Base-by-base conservation (phyloP, 2,113 vertebrate species). In the Eptatretus burgeri region DNA sequence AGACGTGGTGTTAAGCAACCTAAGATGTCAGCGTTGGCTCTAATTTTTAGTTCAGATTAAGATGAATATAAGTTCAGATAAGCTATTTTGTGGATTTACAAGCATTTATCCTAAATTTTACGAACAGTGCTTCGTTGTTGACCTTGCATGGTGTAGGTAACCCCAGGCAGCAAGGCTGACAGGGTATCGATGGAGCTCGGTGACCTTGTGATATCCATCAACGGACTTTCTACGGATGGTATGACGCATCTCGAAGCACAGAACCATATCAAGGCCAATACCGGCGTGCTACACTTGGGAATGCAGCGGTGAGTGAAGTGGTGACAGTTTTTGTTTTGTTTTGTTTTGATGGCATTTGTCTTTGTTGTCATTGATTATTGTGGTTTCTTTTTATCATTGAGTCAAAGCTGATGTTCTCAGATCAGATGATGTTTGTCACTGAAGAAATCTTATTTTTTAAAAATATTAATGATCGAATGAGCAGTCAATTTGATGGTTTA, bases 201-300 rank as follows among this genome's bases (percentile, higher is more conserved):
- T 13, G 89, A 98, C 51, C 68, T 82, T 71, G 83, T 98, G 70
- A 75, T 93, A 68, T 85, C 79, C 71, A 93, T 95, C 20, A 84
- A 86, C 41, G 89, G 86, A 52, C 77, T 93, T 72, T 77, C 77
- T 69, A 82, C 89, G 0, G 82, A 91, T 0, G 79, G 82, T 56
- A 91, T 98, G 87, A 91, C 89, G 73, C 86, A 98, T 65, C 79
- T 98, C 51, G 91, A 94, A 75, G 91, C 91, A 60, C 91, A 98
- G 73, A 98, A 91, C 78, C 95, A 91, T 76, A 94, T 98, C 73
- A 98, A 98, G 73, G 80, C 74, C 11, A 85, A 84, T 69, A 72
- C 79, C 17, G 82, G 77, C 66, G 82, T 86, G 67, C 76, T 98
- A 74, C 80, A 74, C 72, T 84, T 96, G 75, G 83, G 72, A 69